Percentiles rank a stretch among this genome's conserved stretches.
These are phyloP conservation scores for Zygaena filipendulae DNA, from an alignment of 2,888 invertebrate genomes.

Conservation along the genomic window DNA sequence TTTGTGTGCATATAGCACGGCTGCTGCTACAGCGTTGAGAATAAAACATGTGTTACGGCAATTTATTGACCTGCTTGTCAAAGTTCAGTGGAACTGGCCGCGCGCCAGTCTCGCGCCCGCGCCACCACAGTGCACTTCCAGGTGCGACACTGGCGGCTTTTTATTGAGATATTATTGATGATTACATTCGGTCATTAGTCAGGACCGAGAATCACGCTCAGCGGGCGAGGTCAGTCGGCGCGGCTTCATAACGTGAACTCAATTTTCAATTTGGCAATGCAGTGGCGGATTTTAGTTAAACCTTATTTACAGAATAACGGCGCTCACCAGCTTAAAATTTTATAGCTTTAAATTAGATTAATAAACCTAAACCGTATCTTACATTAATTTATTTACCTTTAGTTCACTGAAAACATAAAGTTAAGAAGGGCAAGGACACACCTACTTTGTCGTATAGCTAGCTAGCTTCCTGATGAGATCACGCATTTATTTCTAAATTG, in stretches of 20 bases:
- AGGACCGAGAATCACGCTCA: conserved; percentile 1
- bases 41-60: conserved; percentile 33
- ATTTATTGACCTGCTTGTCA: conserved; percentile 50
- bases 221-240: conserved; percentile 11
- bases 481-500: conserved; percentile 37
- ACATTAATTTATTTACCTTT: background rate
- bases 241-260: too few relatives aligned
- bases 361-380: conserved; percentile 3
- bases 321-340: too few relatives aligned
- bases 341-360: too few relatives aligned
- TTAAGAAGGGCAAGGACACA: too few relatives aligned
- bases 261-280: too few relatives aligned
- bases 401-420: conserved; percentile 12
- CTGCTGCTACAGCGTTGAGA: too few relatives aligned
- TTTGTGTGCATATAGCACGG: too few relatives aligned
- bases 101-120: conserved; percentile 48
- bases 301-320: too few relatives aligned
- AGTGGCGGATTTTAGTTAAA: too few relatives aligned
- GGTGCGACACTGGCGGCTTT: conserved; percentile 28
- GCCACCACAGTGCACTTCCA: conserved; percentile 50
- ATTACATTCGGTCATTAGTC: conserved; percentile 1
- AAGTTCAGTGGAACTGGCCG: conserved; percentile 64
- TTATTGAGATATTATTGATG: conserved; percentile 1
- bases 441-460: too few relatives aligned
- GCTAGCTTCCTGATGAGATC: conserved; percentile 47